Evolutionary conservation across 2,113 vertebrate genomes (phyloP), one percentile per base, ranked within the genome.

Genomic region (Mola mola): DNA sequence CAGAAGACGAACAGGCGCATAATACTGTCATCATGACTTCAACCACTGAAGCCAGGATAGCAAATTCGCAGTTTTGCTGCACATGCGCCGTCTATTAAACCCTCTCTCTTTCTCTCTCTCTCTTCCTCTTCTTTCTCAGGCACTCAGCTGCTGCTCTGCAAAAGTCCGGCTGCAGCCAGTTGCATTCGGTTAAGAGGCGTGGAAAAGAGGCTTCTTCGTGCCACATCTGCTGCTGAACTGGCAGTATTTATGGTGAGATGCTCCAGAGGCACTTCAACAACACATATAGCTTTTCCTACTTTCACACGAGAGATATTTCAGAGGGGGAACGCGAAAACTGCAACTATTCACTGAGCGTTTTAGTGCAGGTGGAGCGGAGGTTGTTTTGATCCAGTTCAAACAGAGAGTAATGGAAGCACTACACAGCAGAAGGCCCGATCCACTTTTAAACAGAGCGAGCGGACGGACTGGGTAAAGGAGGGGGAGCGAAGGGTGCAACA

Each of bases 21-120:
- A 83, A 88, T 84, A 75, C 81, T 88, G 87, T 90, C 82, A 89
- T 81, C 81, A 58, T 74, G 73, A 84, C 69, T 86, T 84, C 81
- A 88, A 84, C 75, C 80, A 71, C 68, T 51, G 25, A 72, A 71
- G 65, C 48, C 65, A 62, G 77, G 51, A 77, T 22, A 87, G 77
- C 69, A 71, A 75, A 67, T 68, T 60, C 66, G 78, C 29, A 63
- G 70, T 63, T 84, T 67, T 66, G 61, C 70, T 3, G 21, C 69
- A 70, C 66, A 84, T 81, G 58, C 70, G 64, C 58, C 9, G 12
- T 36, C 64, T 66, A 67, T 42, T 22, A 16, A 48, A 67, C 34
- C 17, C 47, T 26, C 19, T 20, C 17, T 31, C 11, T 25, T 26
- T 25, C 22, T 29, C 21, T 24, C n/a, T 60, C 37, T 61, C 19